Evolutionary conservation across 2,113 vertebrate genomes (phyloP).

Genomic region (Malurus alboscapulatus): DNA sequence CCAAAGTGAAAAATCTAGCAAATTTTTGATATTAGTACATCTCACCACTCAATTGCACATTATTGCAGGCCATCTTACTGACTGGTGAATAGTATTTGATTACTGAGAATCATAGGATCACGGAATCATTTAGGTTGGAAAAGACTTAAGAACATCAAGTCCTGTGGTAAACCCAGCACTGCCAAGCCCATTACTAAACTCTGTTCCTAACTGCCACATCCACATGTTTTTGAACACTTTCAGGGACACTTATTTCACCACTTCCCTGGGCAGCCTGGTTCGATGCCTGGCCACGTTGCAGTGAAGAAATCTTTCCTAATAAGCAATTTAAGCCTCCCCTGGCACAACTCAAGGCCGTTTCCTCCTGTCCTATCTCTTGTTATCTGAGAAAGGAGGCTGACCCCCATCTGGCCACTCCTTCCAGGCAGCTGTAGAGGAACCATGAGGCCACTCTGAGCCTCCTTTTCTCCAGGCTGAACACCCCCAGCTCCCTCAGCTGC

Average conservation of each 20-base stretch:
- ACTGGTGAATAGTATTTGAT: not conserved
- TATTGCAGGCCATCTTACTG: not conserved
- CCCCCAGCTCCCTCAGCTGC: not conserved
- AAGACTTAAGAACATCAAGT: not conserved
- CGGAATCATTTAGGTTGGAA: not conserved
- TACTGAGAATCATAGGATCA: not conserved
- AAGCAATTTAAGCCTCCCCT: not conserved
- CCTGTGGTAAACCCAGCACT: not conserved
- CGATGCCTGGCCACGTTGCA: not conserved
- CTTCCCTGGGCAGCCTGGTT: not conserved
- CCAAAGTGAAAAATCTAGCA: not conserved
- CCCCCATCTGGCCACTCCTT: not conserved
- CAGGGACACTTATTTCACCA: not conserved
- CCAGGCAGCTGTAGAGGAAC: rapidly evolving
- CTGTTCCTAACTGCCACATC: not conserved
- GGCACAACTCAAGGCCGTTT: not conserved
- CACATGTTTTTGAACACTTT: not conserved
- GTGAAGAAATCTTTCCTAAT: not conserved
- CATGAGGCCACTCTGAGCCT: not conserved
- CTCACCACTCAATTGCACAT: not conserved
- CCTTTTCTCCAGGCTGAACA: not conserved
- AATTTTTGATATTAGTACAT: not conserved
- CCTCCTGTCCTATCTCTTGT: not conserved
- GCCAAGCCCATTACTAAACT: not conserved
- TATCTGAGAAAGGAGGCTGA: not conserved